Base-by-base conservation (phyloP, 1,140 invertebrate genomes). In the Cotesia chilonis region DNA sequence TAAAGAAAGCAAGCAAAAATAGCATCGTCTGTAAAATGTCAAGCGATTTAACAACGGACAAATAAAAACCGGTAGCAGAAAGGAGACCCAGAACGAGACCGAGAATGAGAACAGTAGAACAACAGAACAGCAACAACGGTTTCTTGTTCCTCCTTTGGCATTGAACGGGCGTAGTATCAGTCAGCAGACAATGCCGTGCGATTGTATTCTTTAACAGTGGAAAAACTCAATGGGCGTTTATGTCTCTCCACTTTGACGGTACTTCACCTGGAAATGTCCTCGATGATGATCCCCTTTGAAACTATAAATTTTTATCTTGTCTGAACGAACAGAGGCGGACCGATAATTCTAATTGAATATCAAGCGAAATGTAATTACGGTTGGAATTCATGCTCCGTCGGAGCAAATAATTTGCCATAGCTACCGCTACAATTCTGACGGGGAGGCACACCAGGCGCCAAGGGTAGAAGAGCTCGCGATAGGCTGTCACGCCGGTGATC, bases 311-410 rank as follows among this genome's bases (percentile, higher is more conserved):
- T 71, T 73, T 61, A 70, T 57, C 47, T 69, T 75, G 63, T 54
- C 63, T 51, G 38, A 54, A 73, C 71, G 69, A 72, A 68, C 65
- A 55, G 74, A 61, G 74, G 71, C 75, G 69, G 74, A 74, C 74
- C 79, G 80, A 81, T 83, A 85, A 84, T 86, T 84, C 82, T 87
- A 87, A 87, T 87, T 86, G 84, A 87, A 87, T 87, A 87, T 87
- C 85, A 83, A 80, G 81, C 84, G 77, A 84, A 86, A 86, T 84
- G 84, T 87, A 87, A 87, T 87, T 86, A 87, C 83, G 83, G 81
- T 83, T 83, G 82, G 83, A 86, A 87, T 87, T 87, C 84, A 86
- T 85, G 86, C 84, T 86, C 83, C 84, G 84, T 69, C 80, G 84
- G 81, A 86, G 85, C 84, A 86, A 86, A 87, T 87, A 86, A 87